Evolutionary conservation across 2,797 vertebrate species (phyloP).

Genomic region (Pseudomugil gertrudae): DNA sequence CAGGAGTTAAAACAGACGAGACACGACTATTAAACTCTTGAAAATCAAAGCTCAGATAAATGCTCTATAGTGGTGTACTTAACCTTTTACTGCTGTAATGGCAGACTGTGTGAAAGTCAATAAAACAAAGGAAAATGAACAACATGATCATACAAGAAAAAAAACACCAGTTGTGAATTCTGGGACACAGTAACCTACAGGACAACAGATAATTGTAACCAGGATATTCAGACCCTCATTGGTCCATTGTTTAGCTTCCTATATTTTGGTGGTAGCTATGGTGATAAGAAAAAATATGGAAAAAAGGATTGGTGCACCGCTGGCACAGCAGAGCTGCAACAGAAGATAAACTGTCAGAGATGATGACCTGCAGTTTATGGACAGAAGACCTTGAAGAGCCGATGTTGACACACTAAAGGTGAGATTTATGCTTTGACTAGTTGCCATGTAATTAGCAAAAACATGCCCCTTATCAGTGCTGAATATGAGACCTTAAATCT

Average conservation of each 20-base stretch:
- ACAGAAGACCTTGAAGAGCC: slow-evolving; percentile 14
- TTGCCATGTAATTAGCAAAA: neutral
- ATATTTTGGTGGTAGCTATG: slow-evolving; percentile 73
- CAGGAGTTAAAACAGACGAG: slow-evolving; percentile 9
- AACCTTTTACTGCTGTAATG: neutral
- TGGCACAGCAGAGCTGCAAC: slow-evolving; percentile 26
- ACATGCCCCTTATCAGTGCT: neutral
- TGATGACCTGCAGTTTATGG: slow-evolving; percentile 10
- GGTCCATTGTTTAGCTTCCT: slow-evolving; percentile 77
- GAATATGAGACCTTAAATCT: neutral
- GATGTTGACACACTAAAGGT: neutral
- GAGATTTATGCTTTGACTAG: neutral
- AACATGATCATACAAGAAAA: neutral
- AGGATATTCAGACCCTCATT: slow-evolving; percentile 70
- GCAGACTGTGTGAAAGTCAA: slow-evolving; percentile 2
- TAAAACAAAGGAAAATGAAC: neutral
- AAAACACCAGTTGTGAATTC: neutral
- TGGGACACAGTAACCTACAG: too few species aligned
- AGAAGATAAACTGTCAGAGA: slow-evolving; percentile 23
- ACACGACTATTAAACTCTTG: neutral
- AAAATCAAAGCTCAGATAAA: neutral
- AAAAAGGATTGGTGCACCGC: slow-evolving; percentile 46
- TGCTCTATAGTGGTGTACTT: neutral
- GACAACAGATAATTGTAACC: slow-evolving; percentile 60
- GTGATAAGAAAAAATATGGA: slow-evolving; percentile 66